These are phyloP conservation scores for Cuniculus paca DNA, from an alignment of 2,797 vertebrate species.

Conservation along the genomic window DNA sequence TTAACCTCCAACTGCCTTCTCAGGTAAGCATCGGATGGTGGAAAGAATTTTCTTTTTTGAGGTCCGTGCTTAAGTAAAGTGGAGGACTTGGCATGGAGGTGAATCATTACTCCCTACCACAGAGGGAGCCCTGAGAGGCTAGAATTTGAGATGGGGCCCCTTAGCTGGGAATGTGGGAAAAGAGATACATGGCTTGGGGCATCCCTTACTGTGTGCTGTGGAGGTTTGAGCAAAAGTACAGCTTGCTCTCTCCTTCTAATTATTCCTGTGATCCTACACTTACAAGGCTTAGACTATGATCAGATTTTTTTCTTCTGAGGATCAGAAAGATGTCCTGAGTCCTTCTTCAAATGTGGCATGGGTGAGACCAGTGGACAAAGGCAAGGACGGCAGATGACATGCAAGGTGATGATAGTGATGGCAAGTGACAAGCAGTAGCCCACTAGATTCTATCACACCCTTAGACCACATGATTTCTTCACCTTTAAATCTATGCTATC, in stretches of 20 bases:
- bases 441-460: neutral
- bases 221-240: neutral
- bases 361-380: neutral
- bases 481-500: neutral
- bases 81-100: neutral
- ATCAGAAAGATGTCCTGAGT: neutral
- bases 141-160: neutral
- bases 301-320: neutral
- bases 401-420: neutral
- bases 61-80: neutral
- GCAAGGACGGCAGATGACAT: neutral
- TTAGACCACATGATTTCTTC: neutral
- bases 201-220: neutral
- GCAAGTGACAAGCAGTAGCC: neutral
- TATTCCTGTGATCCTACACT: neutral
- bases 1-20: neutral
- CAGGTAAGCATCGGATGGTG: neutral
- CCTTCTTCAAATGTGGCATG: neutral
- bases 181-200: neutral
- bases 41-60: neutral
- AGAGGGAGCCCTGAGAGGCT: neutral
- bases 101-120: neutral
- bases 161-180: neutral
- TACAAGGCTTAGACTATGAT: neutral
- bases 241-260: neutral